Percentiles rank a stretch among this genome's conserved stretches.
Evolutionary conservation across 2,797 vertebrate genomes (phyloP).

Genomic region (Limnodromus scolopaceus): DNA sequence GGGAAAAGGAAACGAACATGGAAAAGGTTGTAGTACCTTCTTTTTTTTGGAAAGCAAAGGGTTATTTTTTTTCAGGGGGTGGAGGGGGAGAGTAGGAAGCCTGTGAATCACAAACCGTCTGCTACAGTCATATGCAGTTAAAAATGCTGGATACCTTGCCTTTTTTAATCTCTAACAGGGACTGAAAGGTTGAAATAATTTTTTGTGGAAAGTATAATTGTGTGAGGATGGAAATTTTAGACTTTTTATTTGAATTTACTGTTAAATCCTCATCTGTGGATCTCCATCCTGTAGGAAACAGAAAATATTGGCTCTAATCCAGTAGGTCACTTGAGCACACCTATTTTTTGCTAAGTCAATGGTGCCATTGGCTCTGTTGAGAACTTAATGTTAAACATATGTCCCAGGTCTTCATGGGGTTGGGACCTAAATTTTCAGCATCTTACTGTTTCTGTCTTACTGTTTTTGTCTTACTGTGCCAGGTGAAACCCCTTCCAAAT

Average conservation of each 20-base stretch:
- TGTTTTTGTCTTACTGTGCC: background rate
- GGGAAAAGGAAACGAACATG: accelerated
- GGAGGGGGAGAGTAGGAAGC: background rate
- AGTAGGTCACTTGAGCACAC: background rate
- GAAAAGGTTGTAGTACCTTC: background rate
- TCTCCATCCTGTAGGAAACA: background rate
- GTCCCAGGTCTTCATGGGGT: background rate
- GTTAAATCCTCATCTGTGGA: background rate
- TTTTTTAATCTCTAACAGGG: background rate
- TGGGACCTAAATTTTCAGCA: background rate
- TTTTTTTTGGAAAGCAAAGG: background rate
- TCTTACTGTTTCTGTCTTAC: background rate
- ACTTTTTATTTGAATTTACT: background rate
- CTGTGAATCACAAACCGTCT: background rate
- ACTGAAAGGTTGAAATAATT: background rate
- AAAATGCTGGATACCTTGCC: background rate
- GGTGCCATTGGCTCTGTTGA: background rate
- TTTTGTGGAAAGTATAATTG: background rate
- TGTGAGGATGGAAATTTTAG: background rate
- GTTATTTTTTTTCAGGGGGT: background rate
- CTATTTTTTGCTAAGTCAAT: background rate
- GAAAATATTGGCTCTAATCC: background rate
- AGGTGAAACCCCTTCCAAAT: background rate
- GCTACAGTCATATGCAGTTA: background rate
- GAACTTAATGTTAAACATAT: accelerated